Evolutionary conservation across 1,140 invertebrate genomes (phyloP).

Genomic region (Harpegnathos saltator): DNA sequence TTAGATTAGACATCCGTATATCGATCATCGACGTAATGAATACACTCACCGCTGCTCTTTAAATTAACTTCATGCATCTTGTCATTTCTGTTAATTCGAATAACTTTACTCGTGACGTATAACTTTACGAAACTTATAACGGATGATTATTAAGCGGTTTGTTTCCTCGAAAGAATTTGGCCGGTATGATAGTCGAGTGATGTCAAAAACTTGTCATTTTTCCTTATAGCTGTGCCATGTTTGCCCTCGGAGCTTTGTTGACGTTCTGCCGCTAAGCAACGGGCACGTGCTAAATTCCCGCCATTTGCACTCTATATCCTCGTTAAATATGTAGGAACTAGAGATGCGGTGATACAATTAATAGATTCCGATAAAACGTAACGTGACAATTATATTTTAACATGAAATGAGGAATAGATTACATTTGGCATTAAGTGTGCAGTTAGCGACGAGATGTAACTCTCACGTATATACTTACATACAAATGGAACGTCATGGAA

Average conservation of each 20-base stretch:
- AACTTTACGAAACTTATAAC: neutral
- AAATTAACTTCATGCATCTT: constrained; percentile 76
- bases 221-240: constrained; percentile 28
- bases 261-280: constrained; percentile 33
- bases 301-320: neutral
- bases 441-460: constrained; percentile 3
- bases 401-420: constrained; percentile 28
- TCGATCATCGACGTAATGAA: constrained; percentile 7
- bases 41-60: constrained; percentile 81
- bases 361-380: neutral
- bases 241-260: constrained; percentile 4
- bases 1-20: constrained; percentile 44
- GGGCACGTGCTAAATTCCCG: constrained; percentile 22
- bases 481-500: constrained; percentile 22
- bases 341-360: neutral
- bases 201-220: constrained; percentile 42
- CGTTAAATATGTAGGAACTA: neutral
- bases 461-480: neutral
- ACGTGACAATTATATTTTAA: constrained; percentile 14
- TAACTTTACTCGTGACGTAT: neutral
- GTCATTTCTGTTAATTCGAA: constrained; percentile 74
- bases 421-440: constrained; percentile 19
- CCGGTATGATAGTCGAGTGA: neutral
- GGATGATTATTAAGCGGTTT: neutral
- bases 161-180: constrained; percentile 38